phyloP scores from a whole-genome alignment of 2,113 vertebrate genomes.

The Marcusenius ussheri region DNA sequence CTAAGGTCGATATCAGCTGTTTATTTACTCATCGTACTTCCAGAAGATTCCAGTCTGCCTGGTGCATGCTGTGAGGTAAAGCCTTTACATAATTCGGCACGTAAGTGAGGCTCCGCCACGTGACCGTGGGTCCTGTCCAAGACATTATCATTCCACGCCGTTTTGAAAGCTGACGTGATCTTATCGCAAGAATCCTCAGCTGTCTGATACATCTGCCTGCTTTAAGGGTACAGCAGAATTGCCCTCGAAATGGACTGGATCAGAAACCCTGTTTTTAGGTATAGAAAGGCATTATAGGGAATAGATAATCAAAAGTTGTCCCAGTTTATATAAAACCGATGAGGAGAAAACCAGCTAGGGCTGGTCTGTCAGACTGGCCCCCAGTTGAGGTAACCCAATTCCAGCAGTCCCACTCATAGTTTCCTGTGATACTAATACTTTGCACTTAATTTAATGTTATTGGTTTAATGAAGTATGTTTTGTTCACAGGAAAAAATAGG shows the following conservation, averaged over 20 bases:
- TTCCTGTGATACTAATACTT: neutral
- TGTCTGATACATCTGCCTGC: neutral
- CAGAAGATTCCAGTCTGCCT: neutral
- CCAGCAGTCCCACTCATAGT: neutral
- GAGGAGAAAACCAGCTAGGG: neutral
- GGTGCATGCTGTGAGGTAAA: neutral
- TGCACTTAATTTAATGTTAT: neutral
- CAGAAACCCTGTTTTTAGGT: neutral
- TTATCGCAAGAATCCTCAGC: neutral
- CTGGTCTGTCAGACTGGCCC: neutral
- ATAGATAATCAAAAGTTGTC: neutral
- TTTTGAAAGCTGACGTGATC: neutral
- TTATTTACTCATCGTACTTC: neutral
- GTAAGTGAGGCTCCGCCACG: neutral
- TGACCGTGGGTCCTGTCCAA: neutral
- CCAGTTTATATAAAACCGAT: neutral
- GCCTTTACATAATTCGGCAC: neutral
- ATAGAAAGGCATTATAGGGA: neutral
- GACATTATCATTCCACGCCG: neutral
- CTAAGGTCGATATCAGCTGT: neutral
- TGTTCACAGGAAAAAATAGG: neutral
- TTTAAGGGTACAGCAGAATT: neutral
- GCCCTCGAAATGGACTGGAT: neutral
- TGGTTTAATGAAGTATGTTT: neutral
- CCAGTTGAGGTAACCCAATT: neutral